These are phyloP conservation scores for Grantiella picta DNA, from an alignment of 2,113 vertebrate genomes.

Conservation along the genomic window DNA sequence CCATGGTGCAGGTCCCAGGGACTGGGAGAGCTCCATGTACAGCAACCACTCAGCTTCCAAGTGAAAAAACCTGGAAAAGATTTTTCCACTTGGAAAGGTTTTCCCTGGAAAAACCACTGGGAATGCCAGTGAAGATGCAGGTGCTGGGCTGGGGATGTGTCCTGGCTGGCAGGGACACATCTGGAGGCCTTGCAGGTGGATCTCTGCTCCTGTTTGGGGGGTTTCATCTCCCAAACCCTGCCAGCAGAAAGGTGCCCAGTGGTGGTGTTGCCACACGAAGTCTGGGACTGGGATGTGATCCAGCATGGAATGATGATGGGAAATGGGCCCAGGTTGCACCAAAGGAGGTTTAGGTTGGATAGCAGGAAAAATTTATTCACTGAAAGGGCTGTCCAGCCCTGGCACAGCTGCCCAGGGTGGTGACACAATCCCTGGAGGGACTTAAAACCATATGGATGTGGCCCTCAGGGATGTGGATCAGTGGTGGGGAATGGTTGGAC, in stretches of 20 bases:
- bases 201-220: neutral
- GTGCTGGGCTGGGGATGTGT: neutral
- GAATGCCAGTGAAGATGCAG: rapidly evolving
- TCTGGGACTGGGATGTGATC: neutral
- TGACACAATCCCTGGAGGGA: neutral
- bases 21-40: rapidly evolving
- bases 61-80: no score
- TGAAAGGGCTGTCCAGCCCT: neutral
- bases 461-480: neutral
- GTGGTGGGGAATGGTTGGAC: neutral
- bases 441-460: neutral
- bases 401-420: neutral
- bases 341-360: neutral
- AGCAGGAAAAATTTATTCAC: neutral
- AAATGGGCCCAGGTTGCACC: neutral
- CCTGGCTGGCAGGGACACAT: neutral
- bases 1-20: neutral
- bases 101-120: neutral
- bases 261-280: rapidly evolving
- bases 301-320: neutral
- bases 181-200: neutral
- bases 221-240: neutral
- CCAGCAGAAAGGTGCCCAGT: no score
- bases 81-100: no score
- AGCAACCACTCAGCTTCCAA: neutral